A percentile compares a stretch with the other conserved stretches of the same genome.
These are phyloP conservation scores for Bellardia pandia DNA, from an alignment of 2,888 invertebrate species.

Conservation along the genomic window DNA sequence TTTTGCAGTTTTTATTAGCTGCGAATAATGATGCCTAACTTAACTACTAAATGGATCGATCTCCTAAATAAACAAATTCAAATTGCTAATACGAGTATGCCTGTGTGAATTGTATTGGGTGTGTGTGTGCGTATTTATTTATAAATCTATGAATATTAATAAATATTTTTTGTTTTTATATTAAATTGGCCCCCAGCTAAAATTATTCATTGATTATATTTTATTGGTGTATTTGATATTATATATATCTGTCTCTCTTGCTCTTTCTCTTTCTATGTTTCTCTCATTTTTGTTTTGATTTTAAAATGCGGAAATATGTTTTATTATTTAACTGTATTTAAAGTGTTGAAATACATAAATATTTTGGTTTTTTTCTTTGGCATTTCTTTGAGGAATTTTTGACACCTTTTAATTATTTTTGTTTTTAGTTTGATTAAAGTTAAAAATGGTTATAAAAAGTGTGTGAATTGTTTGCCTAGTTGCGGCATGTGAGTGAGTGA, in stretches of 20 bases:
- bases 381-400: background rate
- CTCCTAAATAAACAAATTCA: background rate
- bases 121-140: background rate
- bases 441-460: conserved; percentile 8
- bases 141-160: background rate
- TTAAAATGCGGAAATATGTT: conserved; percentile 15
- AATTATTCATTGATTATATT: conserved; percentile 3
- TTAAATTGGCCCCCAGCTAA: background rate
- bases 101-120: background rate
- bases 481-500: background rate
- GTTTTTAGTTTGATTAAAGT: background rate
- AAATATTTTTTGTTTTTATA: background rate
- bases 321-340: background rate
- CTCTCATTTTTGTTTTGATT: background rate
- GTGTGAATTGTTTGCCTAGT: background rate
- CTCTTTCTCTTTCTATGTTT: background rate
- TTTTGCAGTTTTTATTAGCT: background rate
- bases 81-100: background rate
- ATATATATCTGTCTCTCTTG: background rate
- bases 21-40: background rate
- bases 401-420: background rate
- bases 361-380: background rate
- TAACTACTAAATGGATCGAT: background rate
- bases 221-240: background rate
- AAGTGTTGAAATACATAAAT: background rate